Base-by-base conservation (phyloP, 2,888 invertebrate species). In the Epinotia nisella region DNA sequence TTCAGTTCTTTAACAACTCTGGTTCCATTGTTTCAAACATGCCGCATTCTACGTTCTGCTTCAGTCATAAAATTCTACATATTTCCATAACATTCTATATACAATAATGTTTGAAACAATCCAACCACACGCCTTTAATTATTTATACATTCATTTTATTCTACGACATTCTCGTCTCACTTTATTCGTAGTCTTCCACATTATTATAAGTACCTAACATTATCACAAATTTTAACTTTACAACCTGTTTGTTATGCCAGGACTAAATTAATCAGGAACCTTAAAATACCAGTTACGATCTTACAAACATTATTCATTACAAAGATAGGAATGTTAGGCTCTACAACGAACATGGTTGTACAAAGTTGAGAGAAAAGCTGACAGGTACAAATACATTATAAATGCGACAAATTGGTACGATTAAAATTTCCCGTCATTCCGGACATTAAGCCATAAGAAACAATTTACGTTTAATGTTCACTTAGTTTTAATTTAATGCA, bases 1-100 rank as follows among this genome's bases (percentile, higher is more conserved):
- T 92, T 93, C 93, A 93, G 93, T 93, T 93, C 93, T 91, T 90
- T 90, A 82, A 90, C 90, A 86, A 82, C 81, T 84, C 85, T 84
- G 80, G 65, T 51, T 56, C 58, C 11, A 69, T 69, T 69, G 73
- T 51, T 58, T 73, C 73, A 69, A 1, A 64, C 73, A 73, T 72
- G 56, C 19, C 29, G 64, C 41, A 39, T 53, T 56, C 49, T 24
- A 45, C 61, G 15, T 7, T 11, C 15, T 60, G 29, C 60, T 60
- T 49, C 53, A 60, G 60, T 67, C 66, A 60, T 66, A 66, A 56
- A 66, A n/a, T 55, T 45, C 21, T 53, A 55, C 45, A 35, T 5
- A 66, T 60, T 55, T 61, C 60, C 61, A 68, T 68, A 68, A 72
- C 72, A 72, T 67, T 39, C 55, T 72, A 68, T 72, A 56, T 62